Conservation (phyloP, 2,888 invertebrate species). For the Molanna angustata region DNA sequence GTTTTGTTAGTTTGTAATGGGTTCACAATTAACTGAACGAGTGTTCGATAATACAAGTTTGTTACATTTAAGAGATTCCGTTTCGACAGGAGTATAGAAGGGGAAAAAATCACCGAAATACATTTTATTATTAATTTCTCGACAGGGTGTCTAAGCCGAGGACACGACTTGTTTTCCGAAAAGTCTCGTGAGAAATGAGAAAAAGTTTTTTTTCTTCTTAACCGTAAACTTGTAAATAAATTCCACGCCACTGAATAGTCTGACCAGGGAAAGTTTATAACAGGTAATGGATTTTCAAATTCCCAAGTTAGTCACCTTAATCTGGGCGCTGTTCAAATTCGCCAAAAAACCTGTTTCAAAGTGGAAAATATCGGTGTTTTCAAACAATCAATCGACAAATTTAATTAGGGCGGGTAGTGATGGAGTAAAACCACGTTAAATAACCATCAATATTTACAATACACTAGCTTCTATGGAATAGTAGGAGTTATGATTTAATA, state of each 20-base stretch:
- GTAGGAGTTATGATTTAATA: too few species aligned
- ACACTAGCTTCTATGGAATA: too few species aligned
- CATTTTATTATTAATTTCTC: constrained; percentile 10
- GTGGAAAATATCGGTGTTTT: background rate
- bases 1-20: too few species aligned
- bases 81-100: too few species aligned
- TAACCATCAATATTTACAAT: too few species aligned
- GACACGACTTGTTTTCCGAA: constrained; percentile 14
- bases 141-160: background rate
- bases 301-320: constrained; percentile 14
- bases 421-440: too few species aligned
- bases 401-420: too few species aligned
- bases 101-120: constrained; percentile 13
- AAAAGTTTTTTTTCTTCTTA: constrained; percentile 26
- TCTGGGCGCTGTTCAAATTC: too few species aligned
- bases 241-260: constrained; percentile 15
- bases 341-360: background rate
- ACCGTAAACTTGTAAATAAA: constrained; percentile 7
- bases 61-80: too few species aligned
- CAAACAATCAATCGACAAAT: too few species aligned
- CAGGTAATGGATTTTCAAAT: constrained; percentile 24
- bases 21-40: too few species aligned
- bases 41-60: too few species aligned
- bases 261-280: constrained; percentile 16
- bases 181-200: constrained; percentile 29